These are phyloP conservation scores for Pipistrellus nathusii DNA, from an alignment of 2,797 vertebrate species.

Conservation along the genomic window DNA sequence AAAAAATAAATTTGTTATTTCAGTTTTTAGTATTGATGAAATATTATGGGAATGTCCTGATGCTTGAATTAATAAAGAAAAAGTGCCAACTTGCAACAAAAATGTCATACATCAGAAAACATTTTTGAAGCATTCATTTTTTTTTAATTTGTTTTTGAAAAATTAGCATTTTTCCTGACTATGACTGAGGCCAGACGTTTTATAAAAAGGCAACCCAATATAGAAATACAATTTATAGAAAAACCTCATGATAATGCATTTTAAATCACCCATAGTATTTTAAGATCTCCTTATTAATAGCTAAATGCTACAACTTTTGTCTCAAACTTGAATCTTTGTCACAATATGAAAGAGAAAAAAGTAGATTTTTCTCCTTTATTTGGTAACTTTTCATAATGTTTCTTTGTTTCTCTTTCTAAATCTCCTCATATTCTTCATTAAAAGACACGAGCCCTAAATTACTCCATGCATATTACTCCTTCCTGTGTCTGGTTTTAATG, in stretches of 20 bases:
- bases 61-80: conserved; percentile 20
- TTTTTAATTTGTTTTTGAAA: neutral
- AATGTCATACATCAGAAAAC: neutral
- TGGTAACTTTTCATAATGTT: neutral
- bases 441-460: neutral
- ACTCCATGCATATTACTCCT: neutral
- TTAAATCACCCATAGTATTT: neutral
- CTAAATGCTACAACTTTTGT: neutral
- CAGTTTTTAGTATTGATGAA: neutral
- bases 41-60: neutral
- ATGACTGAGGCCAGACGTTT: neutral
- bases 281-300: neutral
- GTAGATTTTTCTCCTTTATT: neutral
- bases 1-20: neutral
- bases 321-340: neutral
- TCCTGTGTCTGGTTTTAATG: neutral
- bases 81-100: neutral
- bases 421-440: neutral
- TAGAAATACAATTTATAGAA: neutral
- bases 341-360: neutral
- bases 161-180: neutral
- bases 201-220: conserved; percentile 10
- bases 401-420: neutral
- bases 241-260: neutral
- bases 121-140: neutral